Evolutionary conservation across 2,113 vertebrate species (phyloP), one percentile per base, ranked within the genome.

Genomic region (Hemichromis elongatus): DNA sequence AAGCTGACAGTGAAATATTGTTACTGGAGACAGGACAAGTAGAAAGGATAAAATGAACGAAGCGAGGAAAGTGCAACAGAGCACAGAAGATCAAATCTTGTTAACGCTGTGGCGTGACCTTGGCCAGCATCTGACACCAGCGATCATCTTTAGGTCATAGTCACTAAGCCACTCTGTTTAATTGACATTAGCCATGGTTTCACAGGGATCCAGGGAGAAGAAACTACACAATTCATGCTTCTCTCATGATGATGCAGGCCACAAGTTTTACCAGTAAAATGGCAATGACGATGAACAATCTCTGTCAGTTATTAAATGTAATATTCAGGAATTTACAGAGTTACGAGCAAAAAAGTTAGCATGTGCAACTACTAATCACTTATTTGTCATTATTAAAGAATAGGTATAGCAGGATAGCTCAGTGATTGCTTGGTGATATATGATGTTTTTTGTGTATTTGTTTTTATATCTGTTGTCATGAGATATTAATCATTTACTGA

Each of bases 41-140:
- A 24, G 85, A 87, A 77, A 80, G 86, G 88, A 92, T 92, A 88
- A 93, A 94, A 88, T 81, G 73, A 83, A 81, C 85, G 82, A 68
- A 75, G 77, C n/a, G 5, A 55, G 84, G 90, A 88, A 90, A 91
- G 84, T 86, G 91, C 83, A 57, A 66, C 33, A 47, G 86, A 92
- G 88, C 90, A 85, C 75, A 5, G 83, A 86, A 88, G 92, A 94
- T 95, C 92, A 95, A 95, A 95, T 95, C 95, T 93, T 92, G 90
- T 95, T 95, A 95, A 95, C 92, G 92, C 87, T 86, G 91, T 94
- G 92, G 89, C 93, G 21, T 90, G 94, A 94, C 94, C 95, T 95
- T 95, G 94, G 91, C 94, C 93, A 88, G 86, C 90, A 92, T 90
- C 91, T 93, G 94, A 96, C 93, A 92, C 91, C 92, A 86, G 93